Conservation (phyloP, 2,113 vertebrate species). For the Cololabis saira region DNA sequence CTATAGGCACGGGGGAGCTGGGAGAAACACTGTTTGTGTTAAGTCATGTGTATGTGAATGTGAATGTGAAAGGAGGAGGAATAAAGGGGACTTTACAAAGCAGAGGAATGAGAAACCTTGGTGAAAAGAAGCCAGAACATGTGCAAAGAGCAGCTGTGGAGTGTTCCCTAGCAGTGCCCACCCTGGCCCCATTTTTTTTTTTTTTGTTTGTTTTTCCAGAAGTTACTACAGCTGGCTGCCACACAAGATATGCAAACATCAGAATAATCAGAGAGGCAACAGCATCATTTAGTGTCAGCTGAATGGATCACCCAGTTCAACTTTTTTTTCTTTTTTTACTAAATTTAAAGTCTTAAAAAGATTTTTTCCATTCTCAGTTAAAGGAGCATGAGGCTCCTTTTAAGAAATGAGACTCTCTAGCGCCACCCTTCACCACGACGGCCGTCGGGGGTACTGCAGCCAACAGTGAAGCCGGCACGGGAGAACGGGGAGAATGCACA, state of each 20-base stretch:
- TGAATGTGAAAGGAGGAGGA: conserved; percentile 13
- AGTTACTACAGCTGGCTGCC: conserved; percentile 54
- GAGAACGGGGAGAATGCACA: no score
- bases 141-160: conserved; percentile 59
- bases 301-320: conserved; percentile 63
- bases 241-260: conserved; percentile 54
- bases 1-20: conserved; percentile 41
- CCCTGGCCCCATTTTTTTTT: background rate
- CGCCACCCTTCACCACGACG: no score
- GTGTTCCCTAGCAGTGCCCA: conserved; percentile 52
- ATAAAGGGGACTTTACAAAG: conserved; percentile 39
- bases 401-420: no score
- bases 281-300: conserved; percentile 44
- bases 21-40: conserved; percentile 30
- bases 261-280: conserved; percentile 52
- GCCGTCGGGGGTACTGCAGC: no score
- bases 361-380: no score
- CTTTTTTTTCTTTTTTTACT: conserved; percentile 18
- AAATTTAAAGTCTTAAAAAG: no score
- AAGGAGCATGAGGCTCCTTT: no score
- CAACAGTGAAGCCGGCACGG: no score
- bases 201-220: conserved; percentile 22
- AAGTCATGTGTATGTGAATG: conserved; percentile 1
- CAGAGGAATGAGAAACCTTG: conserved; percentile 47
- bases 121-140: conserved; percentile 27